phyloP scores from a whole-genome alignment of 2,113 vertebrate species.

The Syrrhaptes paradoxus region DNA sequence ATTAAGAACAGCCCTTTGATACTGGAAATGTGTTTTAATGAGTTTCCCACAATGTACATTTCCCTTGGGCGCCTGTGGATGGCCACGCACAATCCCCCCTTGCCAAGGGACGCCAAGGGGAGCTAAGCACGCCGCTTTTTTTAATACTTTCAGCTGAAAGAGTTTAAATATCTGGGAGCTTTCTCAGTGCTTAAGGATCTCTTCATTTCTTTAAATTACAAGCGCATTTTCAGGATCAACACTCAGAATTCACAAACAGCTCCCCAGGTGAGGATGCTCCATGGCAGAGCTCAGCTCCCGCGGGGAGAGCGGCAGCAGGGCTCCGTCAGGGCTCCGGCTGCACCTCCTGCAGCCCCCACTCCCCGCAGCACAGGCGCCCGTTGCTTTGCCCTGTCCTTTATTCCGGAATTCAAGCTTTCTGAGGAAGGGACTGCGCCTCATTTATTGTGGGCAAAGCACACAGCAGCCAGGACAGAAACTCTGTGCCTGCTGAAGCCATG shows the following conservation, averaged over 20 bases:
- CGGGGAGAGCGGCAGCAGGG: background rate
- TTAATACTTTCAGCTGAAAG: background rate
- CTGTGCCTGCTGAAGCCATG: too few species aligned
- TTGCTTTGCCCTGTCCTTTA: background rate
- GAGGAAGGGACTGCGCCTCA: background rate
- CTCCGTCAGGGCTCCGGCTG: background rate
- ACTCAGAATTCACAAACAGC: background rate
- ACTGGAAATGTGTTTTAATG: constrained; percentile 6
- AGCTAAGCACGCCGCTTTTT: background rate
- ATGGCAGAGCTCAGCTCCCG: background rate
- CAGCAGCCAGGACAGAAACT: background rate
- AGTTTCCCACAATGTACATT: background rate
- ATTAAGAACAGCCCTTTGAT: constrained; percentile 7
- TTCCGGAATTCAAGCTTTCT: background rate
- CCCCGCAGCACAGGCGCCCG: background rate
- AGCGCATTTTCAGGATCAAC: background rate
- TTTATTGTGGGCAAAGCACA: background rate
- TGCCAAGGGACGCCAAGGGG: background rate
- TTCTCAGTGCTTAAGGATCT: background rate
- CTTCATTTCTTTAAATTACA: background rate
- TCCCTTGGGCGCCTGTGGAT: background rate
- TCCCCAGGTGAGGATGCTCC: background rate
- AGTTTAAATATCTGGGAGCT: background rate
- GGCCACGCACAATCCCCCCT: background rate
- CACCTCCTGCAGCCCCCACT: background rate